Conservation (phyloP, 92 coral and sea anemone genomes). For the Epizoanthus illoricatus region DNA sequence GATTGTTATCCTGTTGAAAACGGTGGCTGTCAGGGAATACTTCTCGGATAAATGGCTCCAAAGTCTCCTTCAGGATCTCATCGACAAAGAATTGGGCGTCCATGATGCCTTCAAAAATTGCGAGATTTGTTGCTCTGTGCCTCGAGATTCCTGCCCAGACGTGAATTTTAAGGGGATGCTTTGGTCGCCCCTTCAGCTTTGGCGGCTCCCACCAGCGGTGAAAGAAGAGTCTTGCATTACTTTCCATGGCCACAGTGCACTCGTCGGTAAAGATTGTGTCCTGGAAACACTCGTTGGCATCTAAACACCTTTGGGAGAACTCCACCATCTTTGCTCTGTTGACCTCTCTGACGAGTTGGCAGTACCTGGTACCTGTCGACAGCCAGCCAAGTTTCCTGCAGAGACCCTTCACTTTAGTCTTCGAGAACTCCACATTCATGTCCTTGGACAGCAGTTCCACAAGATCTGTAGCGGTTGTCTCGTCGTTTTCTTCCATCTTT, state of each 20-base stretch:
- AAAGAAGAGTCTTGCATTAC: constrained; percentile 24
- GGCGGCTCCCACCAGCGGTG: constrained; percentile 47
- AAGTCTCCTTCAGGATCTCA: neutral
- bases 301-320: constrained; percentile 2
- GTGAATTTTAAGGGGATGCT: constrained; percentile 30
- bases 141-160: constrained; percentile 43
- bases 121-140: constrained; percentile 26
- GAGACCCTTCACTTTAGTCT: constrained; percentile 26
- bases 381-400: constrained; percentile 60
- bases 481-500: constrained; percentile 58
- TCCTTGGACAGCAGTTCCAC: constrained; percentile 18
- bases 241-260: constrained; percentile 25
- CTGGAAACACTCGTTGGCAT: constrained; percentile 12
- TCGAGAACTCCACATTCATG: constrained; percentile 31
- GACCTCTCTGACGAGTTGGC: constrained; percentile 57
- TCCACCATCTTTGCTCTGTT: constrained; percentile 39
- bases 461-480: constrained; percentile 48
- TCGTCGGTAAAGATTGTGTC: constrained; percentile 36
- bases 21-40: constrained; percentile 40
- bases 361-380: constrained; percentile 53
- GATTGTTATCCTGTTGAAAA: constrained; percentile 41
- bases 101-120: constrained; percentile 40
- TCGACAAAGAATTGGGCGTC: constrained; percentile 31
- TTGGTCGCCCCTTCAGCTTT: constrained; percentile 36
- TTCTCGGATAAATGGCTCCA: neutral